Conservation (phyloP, 53 echinoderm and acorn worm species). For the Patiria pectinifera region DNA sequence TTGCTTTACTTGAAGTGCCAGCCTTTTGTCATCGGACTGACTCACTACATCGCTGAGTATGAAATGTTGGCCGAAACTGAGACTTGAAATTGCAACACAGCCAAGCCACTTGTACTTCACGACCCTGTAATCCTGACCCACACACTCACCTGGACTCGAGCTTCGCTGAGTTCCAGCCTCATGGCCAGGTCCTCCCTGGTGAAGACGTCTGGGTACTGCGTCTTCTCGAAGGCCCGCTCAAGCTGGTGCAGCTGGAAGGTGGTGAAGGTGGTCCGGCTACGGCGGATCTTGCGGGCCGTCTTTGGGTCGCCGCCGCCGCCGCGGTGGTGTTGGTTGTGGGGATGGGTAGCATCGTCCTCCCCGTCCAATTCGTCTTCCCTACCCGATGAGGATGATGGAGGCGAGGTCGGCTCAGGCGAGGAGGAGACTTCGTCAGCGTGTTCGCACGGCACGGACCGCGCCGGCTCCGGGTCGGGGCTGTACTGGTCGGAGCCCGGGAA, state of each 20-base stretch:
- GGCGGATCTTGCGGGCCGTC: slow-evolving; percentile 74
- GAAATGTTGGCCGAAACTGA: too few relatives aligned
- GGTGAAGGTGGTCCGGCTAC: slow-evolving; percentile 95
- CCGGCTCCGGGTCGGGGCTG: background rate
- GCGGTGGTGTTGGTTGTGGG: too few relatives aligned
- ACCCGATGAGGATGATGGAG: background rate
- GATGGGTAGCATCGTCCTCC: slow-evolving; percentile 7
- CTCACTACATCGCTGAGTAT: too few relatives aligned
- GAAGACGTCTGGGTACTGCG: slow-evolving; percentile 98
- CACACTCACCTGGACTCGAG: slow-evolving; percentile 88
- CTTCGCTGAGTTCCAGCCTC: slow-evolving; percentile 90
- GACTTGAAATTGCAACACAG: too few relatives aligned
- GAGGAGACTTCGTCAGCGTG: background rate
- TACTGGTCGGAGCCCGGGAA: slow-evolving; percentile 16
- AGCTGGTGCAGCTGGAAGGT: slow-evolving; percentile 96
- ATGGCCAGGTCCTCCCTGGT: slow-evolving; percentile 92
- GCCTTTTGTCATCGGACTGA: too few relatives aligned
- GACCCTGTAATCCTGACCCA: too few relatives aligned
- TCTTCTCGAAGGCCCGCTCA: slow-evolving; percentile 93
- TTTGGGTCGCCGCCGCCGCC: slow-evolving; percentile 4
- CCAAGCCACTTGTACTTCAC: background rate
- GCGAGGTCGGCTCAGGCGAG: slow-evolving; percentile 23
- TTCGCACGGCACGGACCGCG: background rate
- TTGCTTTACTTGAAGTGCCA: too few relatives aligned
- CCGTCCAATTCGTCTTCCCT: slow-evolving; percentile 51